Base-by-base conservation (phyloP, 2,797 vertebrate species). In the Varecia variegata region DNA sequence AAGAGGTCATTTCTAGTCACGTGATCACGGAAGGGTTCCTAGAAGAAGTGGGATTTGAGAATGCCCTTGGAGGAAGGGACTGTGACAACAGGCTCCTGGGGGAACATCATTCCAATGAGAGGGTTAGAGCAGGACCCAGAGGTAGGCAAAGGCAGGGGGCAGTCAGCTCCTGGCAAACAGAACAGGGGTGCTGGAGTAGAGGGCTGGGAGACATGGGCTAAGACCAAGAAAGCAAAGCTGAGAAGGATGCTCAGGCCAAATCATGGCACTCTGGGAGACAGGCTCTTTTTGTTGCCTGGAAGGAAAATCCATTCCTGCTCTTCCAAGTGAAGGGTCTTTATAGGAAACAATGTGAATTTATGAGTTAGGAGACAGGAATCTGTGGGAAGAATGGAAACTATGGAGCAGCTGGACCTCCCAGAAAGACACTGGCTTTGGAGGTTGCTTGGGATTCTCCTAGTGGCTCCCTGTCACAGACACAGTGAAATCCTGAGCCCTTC, bases 281-380 rank as follows among this genome's bases (percentile, higher is more conserved):
- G 25, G 3, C 32, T 81, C 52, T 40, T 35, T 60, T 67, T 67
- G 58, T 68, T 73, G 25, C 68, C 45, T 60, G 87, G 54, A 88
- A 90, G 65, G 76, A 93, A 92, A 88, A 86, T 18, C 32, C 45
- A 38, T 86, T 35, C 43, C 13, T 88, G 83, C 40, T 88, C 65
- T 92, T 90, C 84, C 1, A 13, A 67, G 27, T 56, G 15, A 68
- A 92, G 45, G 47, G 45, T 27, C 18, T 74, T 92, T 62, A 43
- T 54, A 52, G 65, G 40, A 81, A 47, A 62, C 25, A 35, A 25
- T 4, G 27, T 40, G 58, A 7, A 6, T n/a, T 83, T 32, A 0
- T 0, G 32, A 20, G 8, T 32, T 60, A 65, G n/a, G 38, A 80
- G 35, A 21, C 13, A 90, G 60, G 43, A n/a, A 7, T 73, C 50